These are phyloP conservation scores for Lasiurus borealis DNA, from an alignment of 2,113 vertebrate genomes.

Conservation along the genomic window DNA sequence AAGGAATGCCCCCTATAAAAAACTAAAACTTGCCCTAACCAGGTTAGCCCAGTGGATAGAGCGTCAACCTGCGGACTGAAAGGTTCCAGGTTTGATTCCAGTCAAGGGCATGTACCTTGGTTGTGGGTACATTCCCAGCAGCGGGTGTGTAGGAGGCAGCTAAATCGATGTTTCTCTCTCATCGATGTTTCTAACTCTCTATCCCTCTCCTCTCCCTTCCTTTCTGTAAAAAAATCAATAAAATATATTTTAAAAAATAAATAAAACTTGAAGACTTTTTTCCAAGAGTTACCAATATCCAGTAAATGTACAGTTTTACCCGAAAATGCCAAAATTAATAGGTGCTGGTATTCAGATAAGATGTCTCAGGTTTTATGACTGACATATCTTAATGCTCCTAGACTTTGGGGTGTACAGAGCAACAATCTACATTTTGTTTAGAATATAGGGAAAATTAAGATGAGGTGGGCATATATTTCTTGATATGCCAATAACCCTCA, in stretches of 20 bases:
- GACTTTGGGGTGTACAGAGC: neutral
- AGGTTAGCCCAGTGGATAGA: too few species aligned
- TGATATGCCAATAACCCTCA: neutral
- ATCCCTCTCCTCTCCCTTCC: too few species aligned
- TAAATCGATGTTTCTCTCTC: too few species aligned
- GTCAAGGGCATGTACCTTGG: too few species aligned
- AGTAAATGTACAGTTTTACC: neutral
- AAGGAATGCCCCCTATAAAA: constrained; percentile 60
- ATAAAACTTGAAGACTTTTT: neutral
- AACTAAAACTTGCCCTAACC: neutral
- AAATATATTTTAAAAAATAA: too few species aligned
- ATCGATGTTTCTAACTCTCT: too few species aligned
- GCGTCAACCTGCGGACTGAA: too few species aligned
- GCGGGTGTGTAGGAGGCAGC: too few species aligned
- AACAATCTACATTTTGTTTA: constrained; percentile 3
- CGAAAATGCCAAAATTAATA: constrained; percentile 19
- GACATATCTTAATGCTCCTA: neutral
- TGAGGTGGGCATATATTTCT: constrained; percentile 8
- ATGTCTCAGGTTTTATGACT: constrained; percentile 4
- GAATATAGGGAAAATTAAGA: neutral
- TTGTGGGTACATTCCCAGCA: too few species aligned
- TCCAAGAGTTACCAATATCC: neutral
- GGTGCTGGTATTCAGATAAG: neutral
- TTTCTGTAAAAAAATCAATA: too few species aligned
- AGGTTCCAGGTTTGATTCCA: too few species aligned